phyloP scores from a whole-genome alignment of 2,113 vertebrate species.

The Butorides virescens region DNA sequence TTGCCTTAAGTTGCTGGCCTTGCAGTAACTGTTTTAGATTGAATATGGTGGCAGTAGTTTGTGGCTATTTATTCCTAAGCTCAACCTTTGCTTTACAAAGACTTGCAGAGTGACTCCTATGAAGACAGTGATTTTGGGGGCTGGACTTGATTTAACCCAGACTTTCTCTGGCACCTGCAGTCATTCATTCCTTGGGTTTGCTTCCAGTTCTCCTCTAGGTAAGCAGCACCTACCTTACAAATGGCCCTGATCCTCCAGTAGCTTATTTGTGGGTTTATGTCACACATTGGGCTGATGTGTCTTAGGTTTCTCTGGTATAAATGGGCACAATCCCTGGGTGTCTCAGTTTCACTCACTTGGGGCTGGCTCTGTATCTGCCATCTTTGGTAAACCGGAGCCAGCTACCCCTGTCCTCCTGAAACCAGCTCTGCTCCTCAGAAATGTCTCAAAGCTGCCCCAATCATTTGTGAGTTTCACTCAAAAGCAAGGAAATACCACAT shows the following conservation, averaged over 20 bases:
- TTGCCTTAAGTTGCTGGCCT: not conserved
- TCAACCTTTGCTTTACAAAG: not conserved
- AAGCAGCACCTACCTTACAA: not conserved
- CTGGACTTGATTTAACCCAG: not conserved
- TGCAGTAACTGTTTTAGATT: not conserved
- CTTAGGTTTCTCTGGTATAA: not conserved
- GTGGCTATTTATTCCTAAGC: not conserved
- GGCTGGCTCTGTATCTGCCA: not conserved
- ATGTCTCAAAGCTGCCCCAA: not conserved
- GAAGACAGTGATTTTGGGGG: not conserved
- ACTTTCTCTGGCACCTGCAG: not conserved
- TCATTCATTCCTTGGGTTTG: not conserved
- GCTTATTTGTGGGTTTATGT: not conserved
- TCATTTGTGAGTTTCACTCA: not conserved
- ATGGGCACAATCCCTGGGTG: not conserved
- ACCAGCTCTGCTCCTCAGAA: not conserved
- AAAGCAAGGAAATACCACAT: not conserved
- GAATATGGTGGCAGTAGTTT: not conserved
- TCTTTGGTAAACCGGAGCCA: not conserved
- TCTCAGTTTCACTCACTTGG: not conserved
- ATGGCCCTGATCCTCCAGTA: not conserved
- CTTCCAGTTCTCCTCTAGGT: not conserved
- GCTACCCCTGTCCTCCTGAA: not conserved
- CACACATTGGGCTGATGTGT: not conserved
- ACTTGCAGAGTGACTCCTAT: not conserved